A percentile compares a stretch with the other conserved stretches of the same genome.
Conservation (phyloP, 2,888 invertebrate genomes). For the Eucera pruinosa region DNA sequence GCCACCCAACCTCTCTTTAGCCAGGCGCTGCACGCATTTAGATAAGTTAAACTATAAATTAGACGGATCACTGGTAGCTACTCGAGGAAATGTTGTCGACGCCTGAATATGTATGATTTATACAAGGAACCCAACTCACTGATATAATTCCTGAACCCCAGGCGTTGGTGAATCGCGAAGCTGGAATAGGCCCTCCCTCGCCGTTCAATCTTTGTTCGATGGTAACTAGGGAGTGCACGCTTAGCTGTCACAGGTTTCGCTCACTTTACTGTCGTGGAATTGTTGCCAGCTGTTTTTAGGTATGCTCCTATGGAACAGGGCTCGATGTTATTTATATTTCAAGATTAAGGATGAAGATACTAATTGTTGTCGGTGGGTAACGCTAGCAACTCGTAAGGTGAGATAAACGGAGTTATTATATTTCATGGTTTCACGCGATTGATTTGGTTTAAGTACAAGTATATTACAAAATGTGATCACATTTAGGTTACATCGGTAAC, state of each 20-base stretch:
- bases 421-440: too few relatives aligned
- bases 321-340: too few relatives aligned
- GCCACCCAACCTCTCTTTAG: constrained; percentile 68
- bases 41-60: constrained; percentile 84
- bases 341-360: too few relatives aligned
- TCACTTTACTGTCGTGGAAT: neutral
- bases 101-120: constrained; percentile 83
- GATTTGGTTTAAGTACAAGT: too few relatives aligned
- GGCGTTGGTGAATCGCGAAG: constrained; percentile 57
- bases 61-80: constrained; percentile 83
- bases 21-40: constrained; percentile 81
- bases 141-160: constrained; percentile 75
- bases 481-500: too few relatives aligned
- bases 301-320: too few relatives aligned
- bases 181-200: constrained; percentile 11
- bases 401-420: too few relatives aligned
- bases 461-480: too few relatives aligned
- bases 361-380: too few relatives aligned
- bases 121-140: constrained; percentile 78
- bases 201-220: constrained; percentile 35
- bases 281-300: neutral
- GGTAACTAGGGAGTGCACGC: neutral
- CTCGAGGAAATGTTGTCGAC: constrained; percentile 81
- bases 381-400: too few relatives aligned
- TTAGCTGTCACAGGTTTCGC: neutral